Base-by-base conservation (phyloP, 2,113 vertebrate species). In the Sinocyclocheilus maitianheensis region DNA sequence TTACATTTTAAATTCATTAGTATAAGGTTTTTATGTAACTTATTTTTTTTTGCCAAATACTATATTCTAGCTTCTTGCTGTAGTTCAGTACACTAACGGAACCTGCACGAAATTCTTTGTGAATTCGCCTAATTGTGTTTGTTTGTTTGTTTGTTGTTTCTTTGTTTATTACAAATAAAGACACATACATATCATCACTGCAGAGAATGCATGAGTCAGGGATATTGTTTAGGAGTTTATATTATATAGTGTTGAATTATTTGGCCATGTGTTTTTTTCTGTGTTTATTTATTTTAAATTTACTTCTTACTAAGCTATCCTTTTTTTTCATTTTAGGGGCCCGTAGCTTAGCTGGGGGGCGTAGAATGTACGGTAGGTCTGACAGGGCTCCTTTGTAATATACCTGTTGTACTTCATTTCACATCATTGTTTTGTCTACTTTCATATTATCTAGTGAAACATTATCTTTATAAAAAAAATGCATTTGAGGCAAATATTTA, bases 281-380 rank as follows among this genome's bases (percentile, higher is more conserved):
- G 8, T n/a, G 20, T 55, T 34, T 16, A 1, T 71, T 71, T 71
- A 1, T 55, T 80, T 90, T 88, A 93, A 89, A 87, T 87, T 92
- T 93, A 86, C 67, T 91, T 93, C 92, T 92, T 92, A 90, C 91
- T 94, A 93, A 93, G 94, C 87, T 92, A 92, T 94, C 93, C 78
- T 77, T 81, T 87, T 69, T 92, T 93, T 89, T 87, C 77, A 91
- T 94, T 95, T 91, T 90, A 95, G 95, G 94, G 93, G 88, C 88
- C 93, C 92, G 89, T 95, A 95, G 94, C 90, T 95, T 94, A 95
- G 94, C 94, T 92, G 92, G 92, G 93, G 94, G 94, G 92, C 93
- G 93, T 94, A 94, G 92, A 92, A 90, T 92, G 92, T 94, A 95
- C 94, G 94, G 94, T 94, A 95, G 94, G 94, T 95, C 94, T 92